Evolutionary conservation across 1,140 invertebrate species (phyloP).

Genomic region (Drosophila arawakana): DNA sequence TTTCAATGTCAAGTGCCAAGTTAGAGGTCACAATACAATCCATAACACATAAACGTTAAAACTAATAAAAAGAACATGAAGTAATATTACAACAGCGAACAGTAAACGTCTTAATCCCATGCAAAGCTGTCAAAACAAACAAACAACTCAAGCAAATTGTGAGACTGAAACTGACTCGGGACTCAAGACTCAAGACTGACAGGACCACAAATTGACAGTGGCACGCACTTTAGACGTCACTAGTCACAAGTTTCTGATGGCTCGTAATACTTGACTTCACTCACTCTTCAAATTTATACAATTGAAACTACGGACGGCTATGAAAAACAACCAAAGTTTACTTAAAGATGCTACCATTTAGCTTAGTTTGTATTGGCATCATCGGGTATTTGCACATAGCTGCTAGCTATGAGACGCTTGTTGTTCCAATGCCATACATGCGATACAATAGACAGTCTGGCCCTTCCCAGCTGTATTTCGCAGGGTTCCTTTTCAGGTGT

Average conservation of each 20-base stretch:
- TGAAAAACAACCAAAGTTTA: not conserved
- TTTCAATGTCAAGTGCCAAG: conserved; percentile 23
- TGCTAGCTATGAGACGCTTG: conserved; percentile 90
- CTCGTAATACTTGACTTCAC: not conserved
- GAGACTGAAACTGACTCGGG: conserved; percentile 4
- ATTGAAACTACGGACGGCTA: not conserved
- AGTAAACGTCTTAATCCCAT: conserved; percentile 38
- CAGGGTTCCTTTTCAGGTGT: conserved; percentile 89
- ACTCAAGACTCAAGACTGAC: conserved; percentile 43
- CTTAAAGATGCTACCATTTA: too few relatives aligned
- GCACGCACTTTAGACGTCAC: conserved; percentile 33
- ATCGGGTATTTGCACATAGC: conserved; percentile 85
- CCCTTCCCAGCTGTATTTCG: conserved; percentile 88
- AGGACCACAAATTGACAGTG: conserved; percentile 39
- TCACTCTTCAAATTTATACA: too few relatives aligned
- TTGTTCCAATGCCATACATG: conserved; percentile 89
- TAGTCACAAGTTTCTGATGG: conserved; percentile 12
- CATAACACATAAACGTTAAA: conserved; percentile 55
- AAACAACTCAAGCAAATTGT: conserved; percentile 43
- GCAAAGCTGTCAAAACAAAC: conserved; percentile 64
- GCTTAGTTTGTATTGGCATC: not conserved
- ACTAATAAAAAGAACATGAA: conserved; percentile 48
- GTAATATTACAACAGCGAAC: conserved; percentile 16
- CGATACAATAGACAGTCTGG: conserved; percentile 89
- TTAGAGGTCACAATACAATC: conserved; percentile 26